These are phyloP conservation scores for Oenanthe melanoleuca DNA, from an alignment of 2,113 vertebrate species.

Conservation along the genomic window DNA sequence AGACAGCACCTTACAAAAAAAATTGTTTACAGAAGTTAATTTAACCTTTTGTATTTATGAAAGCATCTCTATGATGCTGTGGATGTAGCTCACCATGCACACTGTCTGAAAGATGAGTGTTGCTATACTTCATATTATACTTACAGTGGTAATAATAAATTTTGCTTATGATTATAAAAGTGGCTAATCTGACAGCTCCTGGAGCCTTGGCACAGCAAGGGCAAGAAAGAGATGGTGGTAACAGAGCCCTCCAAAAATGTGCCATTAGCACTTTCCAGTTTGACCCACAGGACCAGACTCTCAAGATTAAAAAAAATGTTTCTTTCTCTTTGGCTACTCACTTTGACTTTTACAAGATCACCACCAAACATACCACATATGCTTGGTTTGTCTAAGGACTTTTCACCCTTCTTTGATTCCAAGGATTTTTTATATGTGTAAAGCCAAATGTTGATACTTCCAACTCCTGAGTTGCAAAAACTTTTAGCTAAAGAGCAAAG, in stretches of 20 bases:
- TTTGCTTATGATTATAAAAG: neutral
- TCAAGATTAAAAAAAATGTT: neutral
- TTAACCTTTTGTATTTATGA: neutral
- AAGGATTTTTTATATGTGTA: neutral
- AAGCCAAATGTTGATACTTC: neutral
- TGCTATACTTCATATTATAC: neutral
- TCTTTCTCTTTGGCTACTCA: neutral
- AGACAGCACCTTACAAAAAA: neutral
- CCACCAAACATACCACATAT: neutral
- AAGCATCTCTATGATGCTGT: neutral
- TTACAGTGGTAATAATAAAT: neutral
- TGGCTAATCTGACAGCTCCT: neutral
- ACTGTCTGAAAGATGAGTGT: neutral
- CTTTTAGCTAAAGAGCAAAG: neutral
- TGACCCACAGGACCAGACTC: neutral
- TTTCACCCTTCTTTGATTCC: neutral
- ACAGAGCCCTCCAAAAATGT: neutral
- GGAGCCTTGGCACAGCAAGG: neutral
- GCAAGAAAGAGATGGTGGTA: neutral
- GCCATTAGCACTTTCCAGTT: neutral
- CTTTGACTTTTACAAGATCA: neutral
- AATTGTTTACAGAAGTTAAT: neutral
- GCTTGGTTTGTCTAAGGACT: fast-evolving
- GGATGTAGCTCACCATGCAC: neutral
- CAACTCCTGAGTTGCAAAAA: neutral